Evolutionary conservation across 1,140 invertebrate genomes (phyloP).

Genomic region (Drosophila bocki): DNA sequence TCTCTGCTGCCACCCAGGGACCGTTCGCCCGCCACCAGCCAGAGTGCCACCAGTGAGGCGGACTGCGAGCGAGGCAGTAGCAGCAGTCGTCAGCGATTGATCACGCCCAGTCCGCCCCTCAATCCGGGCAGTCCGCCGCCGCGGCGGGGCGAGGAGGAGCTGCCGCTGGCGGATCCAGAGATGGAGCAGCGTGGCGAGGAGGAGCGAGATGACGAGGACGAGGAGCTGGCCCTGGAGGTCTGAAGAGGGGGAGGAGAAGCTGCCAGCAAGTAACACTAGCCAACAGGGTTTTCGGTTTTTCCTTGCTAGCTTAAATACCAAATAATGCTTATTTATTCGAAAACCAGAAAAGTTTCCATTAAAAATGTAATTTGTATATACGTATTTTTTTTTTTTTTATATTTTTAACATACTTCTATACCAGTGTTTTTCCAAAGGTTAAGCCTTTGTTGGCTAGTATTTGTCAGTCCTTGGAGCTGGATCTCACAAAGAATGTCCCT

Average conservation of each 20-base stretch:
- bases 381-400: neutral
- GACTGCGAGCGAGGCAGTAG: constrained; percentile 63
- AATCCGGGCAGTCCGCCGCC: constrained; percentile 83
- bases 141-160: constrained; percentile 45
- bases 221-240: constrained; percentile 81
- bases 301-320: constrained; percentile 2
- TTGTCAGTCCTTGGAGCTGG: constrained; percentile 43
- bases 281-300: neutral
- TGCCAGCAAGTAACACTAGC: constrained; percentile 2
- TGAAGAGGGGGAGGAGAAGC: constrained; percentile 38
- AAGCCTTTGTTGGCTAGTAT: constrained; percentile 7
- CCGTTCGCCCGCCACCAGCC: constrained; percentile 66
- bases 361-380: constrained; percentile 6
- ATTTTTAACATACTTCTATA: neutral
- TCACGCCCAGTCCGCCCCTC: constrained; percentile 77
- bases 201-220: constrained; percentile 50
- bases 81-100: constrained; percentile 61
- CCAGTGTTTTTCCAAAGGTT: constrained; percentile 6
- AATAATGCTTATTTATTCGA: constrained; percentile 8
- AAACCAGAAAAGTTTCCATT: neutral
- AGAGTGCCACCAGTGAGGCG: constrained; percentile 69
- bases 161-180: constrained; percentile 9
- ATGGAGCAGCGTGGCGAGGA: constrained; percentile 18
- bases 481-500: constrained; percentile 60
- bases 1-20: constrained; percentile 28